These are phyloP conservation scores for Umimayanthus chanpuru DNA, from an alignment of 92 coral and sea anemone species.

Conservation along the genomic window DNA sequence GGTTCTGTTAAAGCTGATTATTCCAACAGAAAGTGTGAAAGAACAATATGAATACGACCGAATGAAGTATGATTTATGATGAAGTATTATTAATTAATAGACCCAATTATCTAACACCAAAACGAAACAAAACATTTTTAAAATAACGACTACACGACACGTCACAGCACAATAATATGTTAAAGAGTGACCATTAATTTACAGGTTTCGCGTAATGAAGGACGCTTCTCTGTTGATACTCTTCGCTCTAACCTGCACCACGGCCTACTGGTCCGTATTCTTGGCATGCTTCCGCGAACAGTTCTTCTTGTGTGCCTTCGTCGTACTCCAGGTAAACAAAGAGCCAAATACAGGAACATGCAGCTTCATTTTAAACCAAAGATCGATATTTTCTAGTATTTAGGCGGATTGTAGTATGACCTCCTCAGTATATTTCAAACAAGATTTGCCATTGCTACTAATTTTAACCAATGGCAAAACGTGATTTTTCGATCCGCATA, in stretches of 20 bases:
- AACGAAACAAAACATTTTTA: no score
- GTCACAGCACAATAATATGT: background rate
- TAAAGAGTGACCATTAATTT: background rate
- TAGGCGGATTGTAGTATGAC: no score
- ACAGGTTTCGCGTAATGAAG: conserved; percentile 87
- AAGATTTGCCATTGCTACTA: no score
- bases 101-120: background rate
- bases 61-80: conserved; percentile 63
- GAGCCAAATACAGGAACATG: no score
- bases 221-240: conserved; percentile 71
- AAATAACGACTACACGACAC: no score
- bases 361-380: no score
- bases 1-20: conserved; percentile 69
- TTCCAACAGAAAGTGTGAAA: conserved; percentile 73
- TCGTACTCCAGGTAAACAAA: conserved; percentile 78
- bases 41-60: conserved; percentile 69
- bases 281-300: conserved; percentile 78
- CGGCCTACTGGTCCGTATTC: conserved; percentile 80
- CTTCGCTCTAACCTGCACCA: conserved; percentile 76
- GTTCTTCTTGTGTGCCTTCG: conserved; percentile 75
- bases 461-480: no score
- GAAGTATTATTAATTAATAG: no score
- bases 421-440: no score
- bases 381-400: no score
- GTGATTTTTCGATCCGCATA: no score